Conservation (phyloP, 2,797 vertebrate species). For the Myotis findleyi region DNA sequence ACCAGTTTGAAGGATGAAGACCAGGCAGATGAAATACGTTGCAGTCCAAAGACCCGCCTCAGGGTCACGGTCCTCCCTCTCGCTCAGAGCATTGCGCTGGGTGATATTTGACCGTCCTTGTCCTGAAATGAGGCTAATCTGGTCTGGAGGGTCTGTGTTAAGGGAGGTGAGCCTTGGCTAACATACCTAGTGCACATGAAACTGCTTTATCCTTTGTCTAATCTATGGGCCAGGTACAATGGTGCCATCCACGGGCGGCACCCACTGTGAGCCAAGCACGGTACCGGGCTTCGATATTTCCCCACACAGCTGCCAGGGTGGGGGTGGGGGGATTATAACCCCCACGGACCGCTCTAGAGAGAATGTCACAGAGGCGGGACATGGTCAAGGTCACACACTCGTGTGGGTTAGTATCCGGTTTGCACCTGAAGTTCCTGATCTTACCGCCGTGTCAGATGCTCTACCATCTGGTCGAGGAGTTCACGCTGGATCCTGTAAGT, state of each 20-base stretch:
- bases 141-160: background rate
- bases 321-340: background rate
- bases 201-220: background rate
- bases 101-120: background rate
- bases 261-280: too few species aligned
- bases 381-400: background rate
- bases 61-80: background rate
- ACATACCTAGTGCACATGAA: background rate
- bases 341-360: background rate
- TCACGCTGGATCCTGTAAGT: background rate
- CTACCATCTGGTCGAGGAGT: background rate
- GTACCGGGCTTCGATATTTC: background rate
- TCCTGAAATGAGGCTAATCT: background rate
- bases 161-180: background rate
- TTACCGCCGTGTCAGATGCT: fast-evolving
- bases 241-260: too few species aligned
- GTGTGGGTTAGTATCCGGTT: background rate
- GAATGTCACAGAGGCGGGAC: background rate
- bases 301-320: background rate
- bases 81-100: background rate
- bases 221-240: background rate
- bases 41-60: background rate
- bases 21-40: background rate
- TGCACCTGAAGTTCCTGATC: background rate
- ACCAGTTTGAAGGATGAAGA: background rate